Evolutionary conservation across 2,797 vertebrate species (phyloP).

Genomic region (Chaetophractus vellerosus): DNA sequence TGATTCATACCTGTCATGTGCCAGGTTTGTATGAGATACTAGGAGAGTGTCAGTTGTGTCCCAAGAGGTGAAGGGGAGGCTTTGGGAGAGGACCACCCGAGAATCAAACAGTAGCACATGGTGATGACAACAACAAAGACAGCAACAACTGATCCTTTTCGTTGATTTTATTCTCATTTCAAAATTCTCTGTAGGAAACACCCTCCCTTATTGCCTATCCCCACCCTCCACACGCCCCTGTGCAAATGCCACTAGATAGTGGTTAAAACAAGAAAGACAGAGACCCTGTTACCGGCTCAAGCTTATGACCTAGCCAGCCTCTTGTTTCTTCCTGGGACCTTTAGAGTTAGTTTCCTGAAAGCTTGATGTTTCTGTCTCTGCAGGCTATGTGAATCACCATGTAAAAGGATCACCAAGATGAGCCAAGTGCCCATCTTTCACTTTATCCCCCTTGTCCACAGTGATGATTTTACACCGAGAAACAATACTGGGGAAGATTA

Average conservation of each 20-base stretch:
- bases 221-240: too few relatives aligned
- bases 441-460: background rate
- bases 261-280: background rate
- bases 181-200: background rate
- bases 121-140: background rate
- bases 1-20: background rate
- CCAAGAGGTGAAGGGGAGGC: background rate
- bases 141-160: background rate
- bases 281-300: background rate
- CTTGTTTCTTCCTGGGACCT: background rate
- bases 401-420: background rate
- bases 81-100: background rate
- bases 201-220: background rate
- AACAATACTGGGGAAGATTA: background rate
- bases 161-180: slow-evolving; percentile 30
- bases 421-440: background rate
- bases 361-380: background rate
- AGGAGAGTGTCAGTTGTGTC: background rate
- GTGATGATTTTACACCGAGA: background rate
- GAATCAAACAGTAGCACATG: background rate
- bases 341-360: background rate
- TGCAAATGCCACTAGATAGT: background rate
- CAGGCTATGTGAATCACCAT: background rate
- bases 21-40: background rate
- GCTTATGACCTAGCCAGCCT: background rate